Evolutionary conservation across 2,113 vertebrate species (phyloP).

Genomic region (Toxostoma redivivum): DNA sequence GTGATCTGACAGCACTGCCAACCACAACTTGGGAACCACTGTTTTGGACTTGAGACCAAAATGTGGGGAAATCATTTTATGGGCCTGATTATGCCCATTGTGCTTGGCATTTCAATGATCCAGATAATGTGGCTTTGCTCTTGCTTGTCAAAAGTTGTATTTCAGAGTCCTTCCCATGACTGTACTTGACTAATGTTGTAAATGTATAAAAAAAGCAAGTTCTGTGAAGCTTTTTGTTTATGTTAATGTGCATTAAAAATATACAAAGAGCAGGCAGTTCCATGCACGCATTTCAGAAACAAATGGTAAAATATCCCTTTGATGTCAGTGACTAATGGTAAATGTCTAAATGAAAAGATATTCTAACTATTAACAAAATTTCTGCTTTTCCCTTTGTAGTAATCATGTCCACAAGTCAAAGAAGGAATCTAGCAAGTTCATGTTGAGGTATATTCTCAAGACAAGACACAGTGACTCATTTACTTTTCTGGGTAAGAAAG

Average conservation of each 20-base stretch:
- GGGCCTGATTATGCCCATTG: background rate
- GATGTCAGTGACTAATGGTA: background rate
- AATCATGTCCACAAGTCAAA: slow-evolving; percentile 24
- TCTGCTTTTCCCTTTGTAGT: background rate
- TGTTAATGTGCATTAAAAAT: background rate
- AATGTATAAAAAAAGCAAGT: background rate
- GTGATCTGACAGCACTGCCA: slow-evolving; percentile 33
- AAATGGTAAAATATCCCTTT: background rate
- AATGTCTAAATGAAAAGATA: background rate
- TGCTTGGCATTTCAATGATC: background rate
- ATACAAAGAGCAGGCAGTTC: background rate
- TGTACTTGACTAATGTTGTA: background rate
- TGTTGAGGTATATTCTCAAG: slow-evolving; percentile 23
- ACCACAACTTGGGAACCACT: background rate
- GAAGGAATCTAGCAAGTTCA: background rate
- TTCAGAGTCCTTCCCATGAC: background rate
- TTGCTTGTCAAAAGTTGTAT: background rate
- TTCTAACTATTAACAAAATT: background rate
- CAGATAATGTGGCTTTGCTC: background rate
- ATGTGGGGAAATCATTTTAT: background rate
- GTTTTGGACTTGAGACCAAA: background rate
- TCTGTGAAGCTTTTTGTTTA: background rate
- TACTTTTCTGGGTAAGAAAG: slow-evolving; percentile 41
- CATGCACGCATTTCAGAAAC: background rate
- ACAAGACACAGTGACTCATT: background rate